Evolutionary conservation across 1,140 invertebrate species (phyloP).

Genomic region (Drosophila pandora): DNA sequence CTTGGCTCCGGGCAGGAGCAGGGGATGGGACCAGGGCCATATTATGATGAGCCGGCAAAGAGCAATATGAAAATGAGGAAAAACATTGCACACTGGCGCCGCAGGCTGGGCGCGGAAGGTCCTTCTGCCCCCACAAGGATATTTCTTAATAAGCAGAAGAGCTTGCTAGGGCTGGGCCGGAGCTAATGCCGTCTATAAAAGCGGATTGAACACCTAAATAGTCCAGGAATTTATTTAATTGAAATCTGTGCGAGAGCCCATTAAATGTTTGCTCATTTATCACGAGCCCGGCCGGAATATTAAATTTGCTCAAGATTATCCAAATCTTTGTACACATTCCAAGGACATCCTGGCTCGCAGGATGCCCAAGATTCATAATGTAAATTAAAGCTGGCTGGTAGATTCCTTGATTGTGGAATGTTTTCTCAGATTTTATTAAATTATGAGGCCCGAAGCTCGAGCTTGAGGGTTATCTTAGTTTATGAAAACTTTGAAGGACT

Average conservation of each 20-base stretch:
- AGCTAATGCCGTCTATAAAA: constrained; percentile 52
- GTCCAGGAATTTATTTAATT: constrained; percentile 75
- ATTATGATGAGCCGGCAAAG: constrained; percentile 72
- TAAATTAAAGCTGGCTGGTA: not conserved
- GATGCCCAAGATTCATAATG: not conserved
- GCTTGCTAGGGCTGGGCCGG: constrained; percentile 25
- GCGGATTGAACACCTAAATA: constrained; percentile 71
- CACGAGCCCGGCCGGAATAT: constrained; percentile 34
- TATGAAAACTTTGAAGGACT: not conserved
- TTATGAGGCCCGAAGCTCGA: not conserved
- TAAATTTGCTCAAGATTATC: constrained; percentile 46
- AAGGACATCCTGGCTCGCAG: not conserved
- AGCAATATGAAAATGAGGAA: constrained; percentile 78
- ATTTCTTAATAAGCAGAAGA: constrained; percentile 70
- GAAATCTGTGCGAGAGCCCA: constrained; percentile 61
- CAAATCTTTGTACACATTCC: constrained; percentile 30
- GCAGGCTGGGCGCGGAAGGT: constrained; percentile 44
- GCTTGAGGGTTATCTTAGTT: not conserved
- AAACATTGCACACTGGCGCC: constrained; percentile 54
- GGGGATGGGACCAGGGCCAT: constrained; percentile 25
- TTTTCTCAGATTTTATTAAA: not conserved
- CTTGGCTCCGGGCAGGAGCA: not conserved
- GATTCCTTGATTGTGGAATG: not conserved
- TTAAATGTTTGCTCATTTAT: constrained; percentile 65
- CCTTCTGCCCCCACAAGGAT: constrained; percentile 26